These are phyloP conservation scores for Craniophora ligustri DNA, from an alignment of 2,888 invertebrate species.

Conservation along the genomic window DNA sequence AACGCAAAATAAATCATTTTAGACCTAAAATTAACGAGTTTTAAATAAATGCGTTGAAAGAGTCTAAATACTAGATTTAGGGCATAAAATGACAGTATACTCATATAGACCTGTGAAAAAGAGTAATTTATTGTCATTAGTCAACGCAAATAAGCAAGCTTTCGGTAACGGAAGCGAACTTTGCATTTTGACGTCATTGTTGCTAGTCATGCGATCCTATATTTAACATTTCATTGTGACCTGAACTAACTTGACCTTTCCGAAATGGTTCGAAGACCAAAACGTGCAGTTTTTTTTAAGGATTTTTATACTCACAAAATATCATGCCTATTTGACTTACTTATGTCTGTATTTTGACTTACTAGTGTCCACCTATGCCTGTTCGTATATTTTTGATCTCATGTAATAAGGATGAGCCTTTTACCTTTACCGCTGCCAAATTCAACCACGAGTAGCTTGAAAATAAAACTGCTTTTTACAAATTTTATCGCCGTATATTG, in stretches of 20 bases:
- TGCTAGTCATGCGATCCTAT: slow-evolving; percentile 81
- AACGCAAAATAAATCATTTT: no score
- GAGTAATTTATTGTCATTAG: slow-evolving; percentile 59
- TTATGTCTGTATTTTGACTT: no score
- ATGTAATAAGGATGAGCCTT: no score
- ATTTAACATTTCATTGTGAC: slow-evolving; percentile 81
- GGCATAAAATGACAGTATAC: slow-evolving; percentile 27
- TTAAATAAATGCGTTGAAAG: neutral
- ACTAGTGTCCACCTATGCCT: no score
- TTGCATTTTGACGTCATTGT: slow-evolving; percentile 74
- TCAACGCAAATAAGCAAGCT: slow-evolving; percentile 60
- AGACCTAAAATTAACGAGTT: neutral
- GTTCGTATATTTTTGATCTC: no score
- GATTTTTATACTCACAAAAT: no score
- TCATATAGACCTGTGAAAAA: slow-evolving; percentile 48
- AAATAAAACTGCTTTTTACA: no score
- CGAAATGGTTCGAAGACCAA: slow-evolving; percentile 58
- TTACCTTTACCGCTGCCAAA: no score
- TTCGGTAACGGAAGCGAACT: slow-evolving; percentile 68
- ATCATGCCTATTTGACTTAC: no score
- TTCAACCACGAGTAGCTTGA: no score
- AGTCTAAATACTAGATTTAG: slow-evolving; percentile 4
- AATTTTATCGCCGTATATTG: no score
- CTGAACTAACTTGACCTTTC: slow-evolving; percentile 73
- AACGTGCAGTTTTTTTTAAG: slow-evolving; percentile 54